Evolutionary conservation across 2,113 vertebrate species (phyloP), one percentile per base, ranked within the genome.

Genomic region (Myxocyprinus asiaticus): DNA sequence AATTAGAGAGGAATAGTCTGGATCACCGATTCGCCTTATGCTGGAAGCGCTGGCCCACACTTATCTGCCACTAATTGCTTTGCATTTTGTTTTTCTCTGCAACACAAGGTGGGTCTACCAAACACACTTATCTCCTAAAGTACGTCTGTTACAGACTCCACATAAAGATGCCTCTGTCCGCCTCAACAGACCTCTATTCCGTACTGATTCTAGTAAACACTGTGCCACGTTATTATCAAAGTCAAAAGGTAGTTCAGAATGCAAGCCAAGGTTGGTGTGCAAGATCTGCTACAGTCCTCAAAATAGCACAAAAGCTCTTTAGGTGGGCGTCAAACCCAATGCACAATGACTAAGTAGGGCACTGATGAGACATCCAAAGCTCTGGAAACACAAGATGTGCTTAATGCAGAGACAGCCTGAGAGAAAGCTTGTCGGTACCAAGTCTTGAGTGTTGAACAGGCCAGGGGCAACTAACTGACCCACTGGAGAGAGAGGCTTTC

Each of bases 391-490:
- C 48, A 48, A 69, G 79, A 64, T 66, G n/a, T 59, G 66, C 68
- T 64, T 48, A 73, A 66, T 33, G 15, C 50, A 43, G 50, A 72
- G 59, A 70, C 43, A 70, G 33, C 53, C 59, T 66, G 45, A 14
- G 63, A 15, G 55, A 48, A 22, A 6, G 58, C 50, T 88, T 86
- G 84, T 55, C 11, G 67, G 77, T 84, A 81, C 82, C 81, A 81
- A 89, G 80, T 85, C 81, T 84, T 90, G 73, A 81, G 76, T 74
- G 81, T 84, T 71, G 71, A 86, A 76, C 72, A 81, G 63, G 79
- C 82, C 78, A 85, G 79, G 83, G 75, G 81, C 85, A 84, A 85
- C 86, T 82, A 86, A 62, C 12, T 45, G 74, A 72, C 70, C 83
- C 76, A 82, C 77, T 81, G 74, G 63, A 79, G 74, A 72, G 11